A percentile compares a stretch with the other conserved stretches of the same genome.
Conservation (phyloP, 2,888 invertebrate genomes). For the Pterostichus madidus region DNA sequence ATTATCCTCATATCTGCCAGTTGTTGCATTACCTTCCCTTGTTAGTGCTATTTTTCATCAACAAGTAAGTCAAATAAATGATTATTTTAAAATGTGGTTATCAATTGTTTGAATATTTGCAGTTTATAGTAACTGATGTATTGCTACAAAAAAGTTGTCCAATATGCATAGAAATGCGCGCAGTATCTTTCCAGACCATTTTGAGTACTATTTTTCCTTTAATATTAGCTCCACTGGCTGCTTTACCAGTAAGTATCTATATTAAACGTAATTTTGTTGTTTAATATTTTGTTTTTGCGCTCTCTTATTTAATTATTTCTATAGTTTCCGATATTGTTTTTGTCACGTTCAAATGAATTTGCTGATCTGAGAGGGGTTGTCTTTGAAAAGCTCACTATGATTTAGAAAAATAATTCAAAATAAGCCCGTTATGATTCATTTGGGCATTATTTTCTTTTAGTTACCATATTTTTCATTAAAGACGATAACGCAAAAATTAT, state of each 20-base stretch:
- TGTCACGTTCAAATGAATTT: no score
- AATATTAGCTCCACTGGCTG: constrained; percentile 80
- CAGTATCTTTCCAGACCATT: constrained; percentile 79
- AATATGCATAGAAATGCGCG: constrained; percentile 82
- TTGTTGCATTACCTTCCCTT: constrained; percentile 81
- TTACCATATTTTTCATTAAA: no score
- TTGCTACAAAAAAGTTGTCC: constrained; percentile 82
- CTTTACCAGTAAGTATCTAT: constrained; percentile 80
- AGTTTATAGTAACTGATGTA: constrained; percentile 81
- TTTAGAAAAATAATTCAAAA: no score
- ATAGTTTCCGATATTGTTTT: no score
- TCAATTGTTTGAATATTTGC: constrained; percentile 60
- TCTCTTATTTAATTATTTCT: no score
- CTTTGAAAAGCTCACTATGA: no score
- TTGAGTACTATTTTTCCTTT: constrained; percentile 82
- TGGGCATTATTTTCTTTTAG: no score
- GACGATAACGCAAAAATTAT: no score
- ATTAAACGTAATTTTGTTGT: not conserved
- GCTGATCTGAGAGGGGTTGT: no score
- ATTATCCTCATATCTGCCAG: constrained; percentile 81
- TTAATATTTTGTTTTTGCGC: no score
- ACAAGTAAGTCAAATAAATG: constrained; percentile 60
- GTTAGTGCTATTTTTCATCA: constrained; percentile 78
- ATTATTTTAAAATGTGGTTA: not conserved
- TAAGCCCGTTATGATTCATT: no score